A percentile compares a stretch with the other conserved stretches of the same genome.
These are phyloP conservation scores for Microctenopoma stevenorrisi DNA, from an alignment of 2,797 vertebrate genomes.

Conservation along the genomic window DNA sequence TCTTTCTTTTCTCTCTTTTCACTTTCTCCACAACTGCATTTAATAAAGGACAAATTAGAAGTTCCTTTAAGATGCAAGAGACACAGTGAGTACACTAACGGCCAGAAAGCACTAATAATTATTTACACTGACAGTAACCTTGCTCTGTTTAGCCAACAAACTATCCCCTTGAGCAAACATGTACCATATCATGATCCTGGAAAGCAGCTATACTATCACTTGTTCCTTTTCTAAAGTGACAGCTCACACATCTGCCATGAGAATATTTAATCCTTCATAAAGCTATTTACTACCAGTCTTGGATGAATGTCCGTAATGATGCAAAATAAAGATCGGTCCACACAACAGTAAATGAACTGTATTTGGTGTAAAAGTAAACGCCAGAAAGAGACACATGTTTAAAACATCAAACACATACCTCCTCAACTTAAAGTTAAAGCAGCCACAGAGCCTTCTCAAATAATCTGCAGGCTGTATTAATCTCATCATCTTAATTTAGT, in stretches of 20 bases:
- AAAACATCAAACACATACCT: not conserved
- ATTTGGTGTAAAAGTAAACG: not conserved
- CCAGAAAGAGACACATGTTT: not conserved
- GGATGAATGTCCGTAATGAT: not conserved
- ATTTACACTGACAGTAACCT: not conserved
- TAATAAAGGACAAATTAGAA: constrained; percentile 4
- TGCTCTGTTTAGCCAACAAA: constrained; percentile 3
- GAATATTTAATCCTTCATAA: not conserved
- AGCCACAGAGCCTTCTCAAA: too few species aligned
- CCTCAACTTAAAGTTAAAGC: too few species aligned
- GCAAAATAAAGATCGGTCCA: not conserved
- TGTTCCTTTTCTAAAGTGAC: not conserved
- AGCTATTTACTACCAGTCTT: not conserved
- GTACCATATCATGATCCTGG: not conserved
- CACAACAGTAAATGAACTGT: not conserved
- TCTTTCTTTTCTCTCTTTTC: not conserved
- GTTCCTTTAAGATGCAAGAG: not conserved
- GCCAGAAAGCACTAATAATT: not conserved
- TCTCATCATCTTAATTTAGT: too few species aligned
- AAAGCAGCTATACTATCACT: not conserved
- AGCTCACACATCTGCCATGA: not conserved
- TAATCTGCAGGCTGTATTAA: too few species aligned
- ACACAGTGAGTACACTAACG: not conserved
- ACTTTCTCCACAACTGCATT: not conserved
- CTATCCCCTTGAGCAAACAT: not conserved